Conservation (phyloP, 2,113 vertebrate genomes). For the Ranitomeya variabilis region DNA sequence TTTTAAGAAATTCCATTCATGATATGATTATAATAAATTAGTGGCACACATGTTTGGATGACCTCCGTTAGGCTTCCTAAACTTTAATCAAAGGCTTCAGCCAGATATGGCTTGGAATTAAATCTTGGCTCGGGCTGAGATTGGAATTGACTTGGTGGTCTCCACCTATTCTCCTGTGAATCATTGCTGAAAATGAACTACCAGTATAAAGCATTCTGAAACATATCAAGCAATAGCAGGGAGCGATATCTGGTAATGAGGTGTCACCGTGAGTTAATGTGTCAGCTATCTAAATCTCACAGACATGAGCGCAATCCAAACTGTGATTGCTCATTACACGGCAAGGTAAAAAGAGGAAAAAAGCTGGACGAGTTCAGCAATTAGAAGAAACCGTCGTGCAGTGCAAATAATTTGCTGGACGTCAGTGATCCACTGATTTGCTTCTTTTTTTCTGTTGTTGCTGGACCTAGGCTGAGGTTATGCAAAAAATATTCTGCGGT, state of each 20-base stretch:
- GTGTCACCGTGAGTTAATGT: slow-evolving; percentile 46
- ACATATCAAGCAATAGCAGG: not conserved
- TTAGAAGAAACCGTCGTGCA: not conserved
- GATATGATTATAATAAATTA: slow-evolving; percentile 24
- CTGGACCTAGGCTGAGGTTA: not conserved
- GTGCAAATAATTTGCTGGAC: slow-evolving; percentile 4
- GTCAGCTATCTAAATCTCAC: slow-evolving; percentile 35
- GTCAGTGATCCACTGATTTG: not conserved
- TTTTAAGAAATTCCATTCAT: not conserved
- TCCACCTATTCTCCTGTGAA: slow-evolving; percentile 51
- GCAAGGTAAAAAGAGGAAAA: slow-evolving; percentile 18
- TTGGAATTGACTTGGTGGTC: slow-evolving; percentile 40
- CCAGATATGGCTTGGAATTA: slow-evolving; percentile 49
- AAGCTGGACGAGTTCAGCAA: slow-evolving; percentile 33
- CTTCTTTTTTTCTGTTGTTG: not conserved
- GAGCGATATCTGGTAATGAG: slow-evolving; percentile 41
- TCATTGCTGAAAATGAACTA: slow-evolving; percentile 21
- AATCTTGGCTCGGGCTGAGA: slow-evolving; percentile 8
- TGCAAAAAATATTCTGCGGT: not conserved
- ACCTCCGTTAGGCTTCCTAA: not conserved
- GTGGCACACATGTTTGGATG: slow-evolving; percentile 30
- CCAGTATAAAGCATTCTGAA: slow-evolving; percentile 18
- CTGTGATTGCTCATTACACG: not conserved
- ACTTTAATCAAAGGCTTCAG: slow-evolving; percentile 22
- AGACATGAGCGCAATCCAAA: slow-evolving; percentile 19